Evolutionary conservation across 2,113 vertebrate genomes (phyloP).

Genomic region (Passerina amoena): DNA sequence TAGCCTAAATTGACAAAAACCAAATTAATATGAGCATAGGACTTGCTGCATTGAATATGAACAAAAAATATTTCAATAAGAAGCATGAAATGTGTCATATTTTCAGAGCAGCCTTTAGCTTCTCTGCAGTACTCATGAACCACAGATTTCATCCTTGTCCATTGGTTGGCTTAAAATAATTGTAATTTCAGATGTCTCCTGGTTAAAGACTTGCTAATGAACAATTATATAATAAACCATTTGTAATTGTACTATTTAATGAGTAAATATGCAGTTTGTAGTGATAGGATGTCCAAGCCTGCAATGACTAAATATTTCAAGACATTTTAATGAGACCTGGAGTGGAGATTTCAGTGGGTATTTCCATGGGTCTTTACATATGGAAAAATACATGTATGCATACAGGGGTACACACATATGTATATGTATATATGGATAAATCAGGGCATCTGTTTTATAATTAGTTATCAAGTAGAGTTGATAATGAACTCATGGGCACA

Average conservation of each 20-base stretch:
- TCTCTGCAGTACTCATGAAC: neutral
- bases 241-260: neutral
- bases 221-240: neutral
- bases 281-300: neutral
- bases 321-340: neutral
- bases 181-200: neutral
- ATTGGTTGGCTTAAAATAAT: conserved; percentile 1
- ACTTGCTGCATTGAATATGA: conserved; percentile 12
- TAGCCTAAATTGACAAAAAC: neutral
- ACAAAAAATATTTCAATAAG: neutral
- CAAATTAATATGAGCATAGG: neutral
- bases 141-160: neutral
- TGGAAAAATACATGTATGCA: neutral
- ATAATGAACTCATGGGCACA: neutral
- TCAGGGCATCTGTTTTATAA: neutral
- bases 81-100: neutral
- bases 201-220: neutral
- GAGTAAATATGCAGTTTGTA: neutral
- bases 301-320: neutral
- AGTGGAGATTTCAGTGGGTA: neutral
- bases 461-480: neutral
- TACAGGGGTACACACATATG: neutral
- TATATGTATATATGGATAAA: neutral
- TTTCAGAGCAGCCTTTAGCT: conserved; percentile 8
- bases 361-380: neutral